Evolutionary conservation across 2,888 invertebrate genomes (phyloP).

Genomic region (Melanotus villosus): DNA sequence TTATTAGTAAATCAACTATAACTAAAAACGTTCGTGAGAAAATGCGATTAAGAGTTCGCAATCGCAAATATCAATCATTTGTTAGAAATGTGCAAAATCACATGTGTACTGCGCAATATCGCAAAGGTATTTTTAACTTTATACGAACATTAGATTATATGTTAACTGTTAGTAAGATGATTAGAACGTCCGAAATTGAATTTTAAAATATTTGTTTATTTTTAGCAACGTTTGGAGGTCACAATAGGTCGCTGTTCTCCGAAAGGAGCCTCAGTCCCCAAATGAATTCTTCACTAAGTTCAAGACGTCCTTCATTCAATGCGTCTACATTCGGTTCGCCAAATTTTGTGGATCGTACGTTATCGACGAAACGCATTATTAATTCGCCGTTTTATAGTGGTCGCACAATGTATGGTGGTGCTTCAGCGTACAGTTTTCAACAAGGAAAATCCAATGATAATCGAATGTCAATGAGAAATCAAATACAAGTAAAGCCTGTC

Average conservation of each 20-base stretch:
- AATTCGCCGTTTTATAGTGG: conserved; percentile 84
- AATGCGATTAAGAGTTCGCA: too few relatives aligned
- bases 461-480: conserved; percentile 57
- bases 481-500: conserved; percentile 69
- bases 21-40: too few relatives aligned
- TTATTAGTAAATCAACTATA: too few relatives aligned
- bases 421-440: conserved; percentile 71
- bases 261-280: conserved; percentile 64
- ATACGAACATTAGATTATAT: too few relatives aligned
- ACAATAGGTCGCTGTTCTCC: conserved; percentile 63
- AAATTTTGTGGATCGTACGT: conserved; percentile 67
- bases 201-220: conserved; percentile 15
- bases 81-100: too few relatives aligned
- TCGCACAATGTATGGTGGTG: conserved; percentile 82
- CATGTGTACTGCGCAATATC: too few relatives aligned
- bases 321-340: conserved; percentile 66
- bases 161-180: too few relatives aligned
- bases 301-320: conserved; percentile 70
- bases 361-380: conserved; percentile 67
- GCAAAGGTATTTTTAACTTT: too few relatives aligned
- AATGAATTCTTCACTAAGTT: conserved; percentile 67
- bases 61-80: too few relatives aligned
- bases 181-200: neutral
- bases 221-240: conserved; percentile 30
- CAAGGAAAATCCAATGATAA: conserved; percentile 43